A percentile compares a stretch with the other conserved stretches of the same genome.
These are phyloP conservation scores for Neomonachus schauinslandi DNA, from an alignment of 2,113 vertebrate genomes.

Conservation along the genomic window DNA sequence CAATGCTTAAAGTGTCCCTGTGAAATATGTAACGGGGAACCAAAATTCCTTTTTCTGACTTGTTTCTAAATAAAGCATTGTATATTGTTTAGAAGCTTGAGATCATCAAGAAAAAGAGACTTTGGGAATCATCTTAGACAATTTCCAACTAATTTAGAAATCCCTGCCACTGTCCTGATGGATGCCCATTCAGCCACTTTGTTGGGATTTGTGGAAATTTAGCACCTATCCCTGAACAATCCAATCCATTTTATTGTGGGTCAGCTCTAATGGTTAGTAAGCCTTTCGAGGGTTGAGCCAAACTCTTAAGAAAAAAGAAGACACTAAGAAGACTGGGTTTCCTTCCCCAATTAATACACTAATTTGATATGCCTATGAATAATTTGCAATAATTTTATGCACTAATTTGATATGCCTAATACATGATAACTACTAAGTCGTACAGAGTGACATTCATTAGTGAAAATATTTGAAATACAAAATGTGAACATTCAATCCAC, in stretches of 20 bases:
- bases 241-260: background rate
- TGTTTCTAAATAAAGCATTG: background rate
- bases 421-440: background rate
- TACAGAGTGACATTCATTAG: background rate
- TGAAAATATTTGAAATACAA: conserved; percentile 44
- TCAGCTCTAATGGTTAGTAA: background rate
- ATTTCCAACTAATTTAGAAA: conserved; percentile 46
- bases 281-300: background rate
- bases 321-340: background rate
- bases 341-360: background rate
- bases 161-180: background rate
- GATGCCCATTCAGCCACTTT: background rate
- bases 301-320: background rate
- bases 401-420: background rate
- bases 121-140: background rate
- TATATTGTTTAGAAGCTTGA: background rate
- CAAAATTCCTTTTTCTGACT: background rate
- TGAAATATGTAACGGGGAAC: background rate
- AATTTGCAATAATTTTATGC: background rate
- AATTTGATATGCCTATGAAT: background rate
- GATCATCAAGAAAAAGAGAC: background rate
- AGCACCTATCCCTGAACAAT: background rate
- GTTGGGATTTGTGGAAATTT: background rate
- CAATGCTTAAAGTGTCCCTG: background rate
- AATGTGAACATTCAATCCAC: background rate